A percentile compares a stretch with the other conserved stretches of the same genome.
Evolutionary conservation across 1,140 invertebrate species (phyloP).

Genomic region (Spodoptera litura): DNA sequence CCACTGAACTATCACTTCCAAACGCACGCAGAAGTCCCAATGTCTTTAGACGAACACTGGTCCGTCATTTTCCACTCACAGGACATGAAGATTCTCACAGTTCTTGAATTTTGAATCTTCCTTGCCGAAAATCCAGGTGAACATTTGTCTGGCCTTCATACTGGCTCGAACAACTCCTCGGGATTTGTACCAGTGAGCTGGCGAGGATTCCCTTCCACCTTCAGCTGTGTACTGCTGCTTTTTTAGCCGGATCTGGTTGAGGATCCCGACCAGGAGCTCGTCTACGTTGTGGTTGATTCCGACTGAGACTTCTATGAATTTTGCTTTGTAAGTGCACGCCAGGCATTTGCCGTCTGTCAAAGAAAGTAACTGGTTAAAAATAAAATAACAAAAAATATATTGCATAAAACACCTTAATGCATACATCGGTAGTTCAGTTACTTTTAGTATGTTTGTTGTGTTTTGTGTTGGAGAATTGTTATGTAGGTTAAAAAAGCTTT

Average conservation of each 20-base stretch:
- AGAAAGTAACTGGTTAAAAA: constrained; percentile 52
- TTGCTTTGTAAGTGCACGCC: constrained; percentile 93
- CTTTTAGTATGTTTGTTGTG: not conserved
- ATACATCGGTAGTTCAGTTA: too few relatives aligned
- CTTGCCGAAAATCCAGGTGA: constrained; percentile 95
- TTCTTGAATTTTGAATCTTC: constrained; percentile 96
- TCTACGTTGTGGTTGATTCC: constrained; percentile 97
- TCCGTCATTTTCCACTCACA: constrained; percentile 87
- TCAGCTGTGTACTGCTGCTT: constrained; percentile 88
- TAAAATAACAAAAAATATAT: too few relatives aligned
- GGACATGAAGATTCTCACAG: constrained; percentile 94
- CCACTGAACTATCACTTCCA: constrained; percentile 8
- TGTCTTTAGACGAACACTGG: constrained; percentile 78
- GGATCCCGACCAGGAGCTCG: constrained; percentile 91
- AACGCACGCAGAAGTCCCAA: constrained; percentile 10
- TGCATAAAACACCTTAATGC: too few relatives aligned
- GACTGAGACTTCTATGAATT: constrained; percentile 96
- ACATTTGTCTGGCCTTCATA: constrained; percentile 95
- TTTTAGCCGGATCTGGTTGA: constrained; percentile 92
- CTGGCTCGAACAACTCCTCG: constrained; percentile 93
- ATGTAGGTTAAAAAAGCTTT: too few relatives aligned
- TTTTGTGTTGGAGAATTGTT: not conserved
- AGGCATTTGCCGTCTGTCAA: constrained; percentile 94
- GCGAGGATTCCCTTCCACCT: constrained; percentile 86
- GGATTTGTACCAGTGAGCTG: constrained; percentile 93